Base-by-base conservation (phyloP, 1,140 invertebrate genomes). In the Lasaia peninsularis region DNA sequence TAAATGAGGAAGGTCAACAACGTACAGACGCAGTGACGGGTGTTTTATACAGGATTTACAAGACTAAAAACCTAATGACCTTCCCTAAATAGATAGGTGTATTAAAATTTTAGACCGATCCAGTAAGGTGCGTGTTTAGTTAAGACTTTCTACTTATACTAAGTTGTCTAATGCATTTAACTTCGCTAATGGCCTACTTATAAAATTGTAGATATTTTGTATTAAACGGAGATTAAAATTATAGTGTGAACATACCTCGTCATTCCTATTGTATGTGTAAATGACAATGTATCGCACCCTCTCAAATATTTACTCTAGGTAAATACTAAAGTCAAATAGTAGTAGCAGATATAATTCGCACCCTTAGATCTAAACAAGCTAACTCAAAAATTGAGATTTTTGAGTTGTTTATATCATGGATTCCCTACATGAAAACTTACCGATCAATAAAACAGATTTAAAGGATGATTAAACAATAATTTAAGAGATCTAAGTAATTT, bases 121-220 rank as follows among this genome's bases (percentile, higher is more conserved):
- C 57, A 56, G 33, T 63, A 24, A 59, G 52, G 56, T 58, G 61
- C 52, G 60, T 57, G 10, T 48, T 48, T 20, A 48, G 18, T 48
- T 21, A 48, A 48, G 18, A 20, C 10, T 48, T 48, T 48, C 16
- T 48, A 48, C 18, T 21, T 48, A 20, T 48, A 48, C 40, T 48
- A 21, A 48, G 40, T 48, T 48, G 40, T 48, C 4, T 59, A 60
- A 69, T 81, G 79, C 81, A 85, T 85, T 85, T 83, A 83, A 83
- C 78, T 78, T 71, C 61, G 65, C 73, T 77, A 71, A 82, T 62
- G 76, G 80, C 81, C 80, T 86, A 85, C 63, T 62, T 78, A 59
- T 65, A 57, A 70, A 67, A 64, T 63, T 75, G 68, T 75, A 65
- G 61, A 63, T 63, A 58, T 49, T 63, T 48, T 56, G 31, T 57